A percentile compares a stretch with the other conserved stretches of the same genome.
phyloP scores from a whole-genome alignment of 2,888 invertebrate species.

The Drosophila macrospina region DNA sequence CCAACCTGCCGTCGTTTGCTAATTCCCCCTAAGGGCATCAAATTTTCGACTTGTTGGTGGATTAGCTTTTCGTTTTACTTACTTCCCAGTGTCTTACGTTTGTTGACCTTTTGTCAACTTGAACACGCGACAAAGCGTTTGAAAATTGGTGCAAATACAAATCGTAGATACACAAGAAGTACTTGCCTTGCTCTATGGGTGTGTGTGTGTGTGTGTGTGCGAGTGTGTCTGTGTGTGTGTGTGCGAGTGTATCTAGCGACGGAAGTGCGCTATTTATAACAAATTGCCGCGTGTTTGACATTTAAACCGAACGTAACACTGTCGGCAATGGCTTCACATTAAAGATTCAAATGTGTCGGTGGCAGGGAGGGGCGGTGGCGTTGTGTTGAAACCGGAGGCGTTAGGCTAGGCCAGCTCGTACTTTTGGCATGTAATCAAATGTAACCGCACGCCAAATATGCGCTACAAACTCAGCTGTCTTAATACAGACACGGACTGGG shows the following conservation, averaged over 20 bases:
- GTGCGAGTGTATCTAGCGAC: conserved; percentile 56
- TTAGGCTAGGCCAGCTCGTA: conserved; percentile 34
- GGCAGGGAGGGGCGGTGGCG: too few relatives aligned
- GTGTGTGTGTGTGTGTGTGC: too few relatives aligned
- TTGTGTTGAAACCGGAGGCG: conserved; percentile 43
- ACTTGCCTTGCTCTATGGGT: conserved; percentile 5
- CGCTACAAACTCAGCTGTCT: conserved; percentile 29
- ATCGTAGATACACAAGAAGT: conserved; percentile 28
- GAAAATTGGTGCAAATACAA: conserved; percentile 74
- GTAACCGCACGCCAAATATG: conserved; percentile 77
- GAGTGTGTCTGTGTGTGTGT: neutral
- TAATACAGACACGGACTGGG: neutral
- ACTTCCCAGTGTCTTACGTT: conserved; percentile 45
- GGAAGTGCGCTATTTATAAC: conserved; percentile 82
- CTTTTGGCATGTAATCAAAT: conserved; percentile 77
- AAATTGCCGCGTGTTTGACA: conserved; percentile 77
- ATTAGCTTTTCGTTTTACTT: conserved; percentile 54
- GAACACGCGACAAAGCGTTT: conserved; percentile 77
- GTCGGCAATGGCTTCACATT: conserved; percentile 37
- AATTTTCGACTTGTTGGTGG: conserved; percentile 56
- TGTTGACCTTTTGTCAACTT: conserved; percentile 80
- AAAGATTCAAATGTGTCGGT: conserved; percentile 44
- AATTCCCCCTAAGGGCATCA: conserved; percentile 57
- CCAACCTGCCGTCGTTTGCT: conserved; percentile 12
- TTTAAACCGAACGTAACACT: conserved; percentile 58